Base-by-base conservation (phyloP, 2,888 invertebrate species). In the Eupelmus urozonus region DNA sequence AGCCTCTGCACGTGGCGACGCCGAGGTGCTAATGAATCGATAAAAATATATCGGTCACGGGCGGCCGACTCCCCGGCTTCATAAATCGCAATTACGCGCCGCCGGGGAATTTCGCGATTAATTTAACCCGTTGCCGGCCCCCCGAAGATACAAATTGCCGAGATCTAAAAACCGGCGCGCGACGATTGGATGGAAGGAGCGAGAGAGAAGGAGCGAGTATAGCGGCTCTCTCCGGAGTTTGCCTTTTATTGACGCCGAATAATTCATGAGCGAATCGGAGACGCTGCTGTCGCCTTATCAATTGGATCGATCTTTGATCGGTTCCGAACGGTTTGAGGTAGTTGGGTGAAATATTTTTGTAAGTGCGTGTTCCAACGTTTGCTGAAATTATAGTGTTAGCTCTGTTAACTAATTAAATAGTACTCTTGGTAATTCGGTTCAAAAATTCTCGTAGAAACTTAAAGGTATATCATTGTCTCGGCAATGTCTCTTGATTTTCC, bases 31-130 rank as follows among this genome's bases (percentile, higher is more conserved):
- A 86, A 86, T 85, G 85, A 86, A 86, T 84, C 83, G 82, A 85
- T 84, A 82, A 84, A 85, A 85, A 83, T 84, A 83, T 83, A 83
- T 83, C 82, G 62, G 76, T 76, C 69, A 55, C 63, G 29, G 18
- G 55, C 79, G 67, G 78, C 66, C n/a, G n/a, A n/a, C n/a, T n/a
- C n/a, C n/a, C 77, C 55, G 80, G 69, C 79, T 83, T 84, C 85
- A 87, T 87, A 87, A 87, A 87, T 87, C 83, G 85, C 82, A 87
- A 87, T 87, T 84, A 85, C 82, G 83, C 70, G 55, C 79, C 81
- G 76, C 51, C 45, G 75, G 18, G 73, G 81, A 82, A 84, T 83
- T 83, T 83, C 81, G 84, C 81, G 82, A 84, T 82, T 67, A 82
- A 85, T 85, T 85, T 83, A 82, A 81, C 65, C 23, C 65, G 23